Evolutionary conservation across 1,140 invertebrate species (phyloP).

Genomic region (Drosophila paulistorum): DNA sequence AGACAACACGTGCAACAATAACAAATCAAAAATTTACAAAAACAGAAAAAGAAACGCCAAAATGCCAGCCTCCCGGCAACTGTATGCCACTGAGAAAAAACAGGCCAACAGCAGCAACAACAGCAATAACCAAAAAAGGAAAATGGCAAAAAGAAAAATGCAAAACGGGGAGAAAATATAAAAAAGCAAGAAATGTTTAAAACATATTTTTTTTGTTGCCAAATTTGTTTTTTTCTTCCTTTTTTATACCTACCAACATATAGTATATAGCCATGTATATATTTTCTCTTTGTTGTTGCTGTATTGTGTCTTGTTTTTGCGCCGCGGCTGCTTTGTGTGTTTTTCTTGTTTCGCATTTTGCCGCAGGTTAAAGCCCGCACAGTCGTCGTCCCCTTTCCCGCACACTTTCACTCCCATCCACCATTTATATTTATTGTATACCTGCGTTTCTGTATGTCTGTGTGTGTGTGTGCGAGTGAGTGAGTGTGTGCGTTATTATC

Average conservation of each 20-base stretch:
- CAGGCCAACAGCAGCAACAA: background rate
- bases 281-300: constrained; percentile 1
- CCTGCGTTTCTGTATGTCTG: constrained; percentile 5
- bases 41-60: constrained; percentile 44
- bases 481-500: constrained; percentile 64
- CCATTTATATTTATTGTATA: constrained; percentile 57
- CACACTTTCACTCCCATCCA: background rate
- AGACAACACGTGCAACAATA: constrained; percentile 81
- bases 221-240: constrained; percentile 35
- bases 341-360: constrained; percentile 55
- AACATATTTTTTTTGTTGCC: constrained; percentile 70
- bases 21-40: constrained; percentile 81
- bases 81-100: constrained; percentile 6
- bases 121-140: background rate
- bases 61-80: constrained; percentile 6
- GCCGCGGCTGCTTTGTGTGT: constrained; percentile 46
- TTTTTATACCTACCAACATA: constrained; percentile 5
- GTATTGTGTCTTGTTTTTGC: constrained; percentile 38
- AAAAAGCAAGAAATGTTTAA: constrained; percentile 67
- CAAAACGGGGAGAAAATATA: constrained; percentile 44
- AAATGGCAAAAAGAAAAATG: constrained; percentile 49
- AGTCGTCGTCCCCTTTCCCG: constrained; percentile 14
- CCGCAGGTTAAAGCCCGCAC: constrained; percentile 69
- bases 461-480: constrained; percentile 27
- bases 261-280: constrained; percentile 3